Evolutionary conservation across 2,888 invertebrate species (phyloP).

Genomic region (Dryobota labecula): DNA sequence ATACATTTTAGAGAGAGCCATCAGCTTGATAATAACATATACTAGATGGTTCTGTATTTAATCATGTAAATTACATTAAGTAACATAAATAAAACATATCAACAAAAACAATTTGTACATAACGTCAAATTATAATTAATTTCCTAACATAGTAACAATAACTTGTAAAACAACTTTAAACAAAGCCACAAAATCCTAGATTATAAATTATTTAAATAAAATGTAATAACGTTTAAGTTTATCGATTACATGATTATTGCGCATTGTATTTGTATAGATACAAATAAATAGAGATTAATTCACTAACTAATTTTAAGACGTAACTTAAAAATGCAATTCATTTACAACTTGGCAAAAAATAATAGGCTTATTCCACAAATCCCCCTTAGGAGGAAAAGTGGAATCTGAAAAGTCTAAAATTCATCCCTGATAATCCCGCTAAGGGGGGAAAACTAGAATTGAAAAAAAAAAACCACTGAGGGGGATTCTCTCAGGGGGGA

Average conservation of each 20-base stretch:
- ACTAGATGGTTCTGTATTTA: too few species aligned
- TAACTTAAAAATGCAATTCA: slow-evolving; percentile 43
- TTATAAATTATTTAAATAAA: slow-evolving; percentile 36
- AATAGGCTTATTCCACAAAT: too few species aligned
- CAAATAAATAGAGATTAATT: slow-evolving; percentile 34
- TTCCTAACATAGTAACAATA: slow-evolving; percentile 46
- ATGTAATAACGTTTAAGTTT: slow-evolving; percentile 16
- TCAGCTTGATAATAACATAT: too few species aligned
- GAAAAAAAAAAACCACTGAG: too few species aligned
- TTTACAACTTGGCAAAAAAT: slow-evolving; percentile 33
- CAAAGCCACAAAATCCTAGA: slow-evolving; percentile 42
- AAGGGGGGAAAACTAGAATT: too few species aligned
- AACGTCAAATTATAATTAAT: slow-evolving; percentile 59
- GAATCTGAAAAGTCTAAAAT: too few species aligned
- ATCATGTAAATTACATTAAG: background rate
- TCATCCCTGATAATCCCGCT: too few species aligned
- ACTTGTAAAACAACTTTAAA: slow-evolving; percentile 48
- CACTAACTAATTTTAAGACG: slow-evolving; percentile 1
- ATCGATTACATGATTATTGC: slow-evolving; percentile 19
- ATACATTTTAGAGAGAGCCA: too few species aligned
- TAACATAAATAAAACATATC: slow-evolving; percentile 65
- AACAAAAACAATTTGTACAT: slow-evolving; percentile 67
- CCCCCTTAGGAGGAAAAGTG: too few species aligned
- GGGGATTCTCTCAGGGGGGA: too few species aligned
- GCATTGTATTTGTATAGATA: slow-evolving; percentile 18